These are phyloP conservation scores for Octonoba sinensis DNA, from an alignment of 2,888 invertebrate genomes.

Conservation along the genomic window DNA sequence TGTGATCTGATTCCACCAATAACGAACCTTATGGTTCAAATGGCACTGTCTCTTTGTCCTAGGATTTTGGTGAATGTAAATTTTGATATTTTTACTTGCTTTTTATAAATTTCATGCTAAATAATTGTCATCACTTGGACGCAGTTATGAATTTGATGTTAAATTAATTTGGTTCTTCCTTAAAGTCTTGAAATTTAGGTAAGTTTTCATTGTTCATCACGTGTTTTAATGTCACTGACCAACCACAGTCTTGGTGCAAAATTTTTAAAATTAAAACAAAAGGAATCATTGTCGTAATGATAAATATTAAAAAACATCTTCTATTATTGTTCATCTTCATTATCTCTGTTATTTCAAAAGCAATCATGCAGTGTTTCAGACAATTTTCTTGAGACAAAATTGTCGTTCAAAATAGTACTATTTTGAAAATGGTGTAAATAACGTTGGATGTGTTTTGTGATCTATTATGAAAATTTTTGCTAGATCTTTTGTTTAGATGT, in stretches of 20 bases:
- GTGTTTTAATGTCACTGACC: constrained; percentile 49
- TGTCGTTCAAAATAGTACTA: constrained; percentile 1
- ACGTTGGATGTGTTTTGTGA: background rate
- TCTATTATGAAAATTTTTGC: background rate
- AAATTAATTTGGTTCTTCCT: constrained; percentile 7
- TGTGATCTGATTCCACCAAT: constrained; percentile 48
- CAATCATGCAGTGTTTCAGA: background rate
- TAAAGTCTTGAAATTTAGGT: constrained; percentile 19
- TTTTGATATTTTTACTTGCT: constrained; percentile 22
- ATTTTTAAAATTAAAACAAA: constrained; percentile 42
- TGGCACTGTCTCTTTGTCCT: constrained; percentile 61
- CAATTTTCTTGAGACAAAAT: background rate
- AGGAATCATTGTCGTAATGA: no score
- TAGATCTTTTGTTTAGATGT: background rate
- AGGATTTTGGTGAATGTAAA: constrained; percentile 47
- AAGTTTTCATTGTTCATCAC: constrained; percentile 55
- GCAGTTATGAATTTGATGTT: constrained; percentile 7
- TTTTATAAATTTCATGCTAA: constrained; percentile 13
- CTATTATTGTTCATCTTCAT: background rate
- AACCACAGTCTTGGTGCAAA: constrained; percentile 41
- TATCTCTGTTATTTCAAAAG: no score
- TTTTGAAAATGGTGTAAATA: constrained; percentile 56
- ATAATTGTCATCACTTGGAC: constrained; percentile 6
- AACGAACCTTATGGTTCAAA: constrained; percentile 36
- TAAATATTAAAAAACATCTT: background rate